Evolutionary conservation across 2,113 vertebrate genomes (phyloP).

Genomic region (Caranx ignobilis): DNA sequence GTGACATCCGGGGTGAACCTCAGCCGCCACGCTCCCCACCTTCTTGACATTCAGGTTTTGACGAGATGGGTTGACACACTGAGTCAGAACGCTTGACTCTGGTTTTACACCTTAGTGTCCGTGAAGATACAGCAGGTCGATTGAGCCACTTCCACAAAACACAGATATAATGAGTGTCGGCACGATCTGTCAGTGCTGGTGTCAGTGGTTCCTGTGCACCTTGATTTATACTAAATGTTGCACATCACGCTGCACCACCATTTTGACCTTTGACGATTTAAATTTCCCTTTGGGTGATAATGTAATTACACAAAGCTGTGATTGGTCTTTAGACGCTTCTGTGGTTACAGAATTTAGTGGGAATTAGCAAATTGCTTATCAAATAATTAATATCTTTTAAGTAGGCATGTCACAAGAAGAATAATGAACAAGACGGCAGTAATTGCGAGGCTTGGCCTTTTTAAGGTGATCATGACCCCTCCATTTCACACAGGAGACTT

Average conservation of each 20-base stretch:
- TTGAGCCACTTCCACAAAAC: background rate
- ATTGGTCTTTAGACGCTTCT: background rate
- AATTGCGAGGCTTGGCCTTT: background rate
- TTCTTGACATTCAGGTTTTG: conserved; percentile 14
- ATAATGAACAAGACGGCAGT: background rate
- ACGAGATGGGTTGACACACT: background rate
- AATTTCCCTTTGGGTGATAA: background rate
- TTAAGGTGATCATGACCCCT: conserved; percentile 4
- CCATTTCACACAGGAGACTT: background rate
- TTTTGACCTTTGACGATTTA: background rate
- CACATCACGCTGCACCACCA: no score
- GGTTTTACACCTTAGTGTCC: background rate
- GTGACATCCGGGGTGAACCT: background rate
- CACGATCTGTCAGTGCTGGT: background rate
- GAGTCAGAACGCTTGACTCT: background rate
- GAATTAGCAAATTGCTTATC: background rate
- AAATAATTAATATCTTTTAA: background rate
- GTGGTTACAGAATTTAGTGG: background rate
- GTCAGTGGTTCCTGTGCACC: background rate
- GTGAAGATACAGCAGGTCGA: background rate
- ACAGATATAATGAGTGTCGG: background rate
- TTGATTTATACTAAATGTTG: background rate
- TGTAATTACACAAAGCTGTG: background rate
- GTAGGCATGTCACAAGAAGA: background rate
- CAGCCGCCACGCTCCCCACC: background rate